These are phyloP conservation scores for Cyanistes caeruleus DNA, from an alignment of 2,113 vertebrate genomes.

Conservation along the genomic window DNA sequence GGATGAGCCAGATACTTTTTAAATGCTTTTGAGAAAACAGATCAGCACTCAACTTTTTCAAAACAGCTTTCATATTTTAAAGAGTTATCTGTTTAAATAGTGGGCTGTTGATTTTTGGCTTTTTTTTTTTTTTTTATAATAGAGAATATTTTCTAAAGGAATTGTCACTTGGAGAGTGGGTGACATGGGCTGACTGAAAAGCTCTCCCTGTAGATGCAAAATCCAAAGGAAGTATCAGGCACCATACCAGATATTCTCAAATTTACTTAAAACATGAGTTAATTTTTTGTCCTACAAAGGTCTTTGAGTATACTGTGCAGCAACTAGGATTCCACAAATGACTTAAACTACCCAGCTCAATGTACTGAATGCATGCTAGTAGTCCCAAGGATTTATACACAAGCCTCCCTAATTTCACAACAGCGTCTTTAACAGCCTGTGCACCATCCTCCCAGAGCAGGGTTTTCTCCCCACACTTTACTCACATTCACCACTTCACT, in stretches of 20 bases:
- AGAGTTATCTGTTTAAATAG: background rate
- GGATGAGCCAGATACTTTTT: background rate
- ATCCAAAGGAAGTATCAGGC: background rate
- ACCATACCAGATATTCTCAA: background rate
- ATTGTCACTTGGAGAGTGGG: background rate
- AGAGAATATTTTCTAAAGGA: background rate
- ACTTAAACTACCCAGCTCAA: background rate
- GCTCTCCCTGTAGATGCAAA: background rate
- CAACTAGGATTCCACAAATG: background rate
- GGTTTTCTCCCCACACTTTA: fast-evolving
- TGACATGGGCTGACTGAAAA: background rate
- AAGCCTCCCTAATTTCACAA: background rate
- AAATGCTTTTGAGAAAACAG: background rate
- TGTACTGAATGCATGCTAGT: background rate
- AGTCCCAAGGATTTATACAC: background rate
- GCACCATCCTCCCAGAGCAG: background rate
- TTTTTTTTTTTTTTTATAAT: background rate
- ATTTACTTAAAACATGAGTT: background rate
- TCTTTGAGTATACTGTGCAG: background rate
- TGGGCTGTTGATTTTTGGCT: fast-evolving
- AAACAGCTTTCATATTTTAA: background rate
- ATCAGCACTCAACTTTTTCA: background rate
- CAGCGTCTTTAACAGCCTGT: background rate
- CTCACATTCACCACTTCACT: background rate
- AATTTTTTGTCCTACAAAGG: background rate